Conservation (phyloP, 2,888 invertebrate genomes). For the Sesia apiformis region DNA sequence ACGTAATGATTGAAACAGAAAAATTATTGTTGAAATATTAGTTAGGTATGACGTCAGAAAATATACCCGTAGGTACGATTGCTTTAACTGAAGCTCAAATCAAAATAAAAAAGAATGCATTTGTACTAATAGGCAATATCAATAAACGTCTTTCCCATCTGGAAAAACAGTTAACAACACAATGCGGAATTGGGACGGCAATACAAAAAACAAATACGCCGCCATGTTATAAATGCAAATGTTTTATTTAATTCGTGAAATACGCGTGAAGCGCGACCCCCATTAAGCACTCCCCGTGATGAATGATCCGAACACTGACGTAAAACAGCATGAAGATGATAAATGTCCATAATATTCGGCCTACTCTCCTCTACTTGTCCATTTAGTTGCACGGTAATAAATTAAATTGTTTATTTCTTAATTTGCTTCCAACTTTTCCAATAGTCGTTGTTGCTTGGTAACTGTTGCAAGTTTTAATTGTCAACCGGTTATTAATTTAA, state of each 20-base stretch:
- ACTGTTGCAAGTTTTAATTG: background rate
- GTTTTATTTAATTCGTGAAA: constrained; percentile 2
- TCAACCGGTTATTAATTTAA: background rate
- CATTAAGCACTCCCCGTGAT: constrained; percentile 30
- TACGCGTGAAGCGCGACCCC: constrained; percentile 14
- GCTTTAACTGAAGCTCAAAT: too few relatives aligned
- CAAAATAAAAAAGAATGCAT: too few relatives aligned
- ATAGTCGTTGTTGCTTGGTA: background rate
- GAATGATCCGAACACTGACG: constrained; percentile 33
- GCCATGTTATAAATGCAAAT: constrained; percentile 3
- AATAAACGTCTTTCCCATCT: too few relatives aligned
- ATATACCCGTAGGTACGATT: too few relatives aligned
- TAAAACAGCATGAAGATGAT: constrained; percentile 36
- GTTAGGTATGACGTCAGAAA: too few relatives aligned
- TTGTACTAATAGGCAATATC: too few relatives aligned
- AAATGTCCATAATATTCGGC: constrained; percentile 32
- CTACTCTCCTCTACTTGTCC: background rate
- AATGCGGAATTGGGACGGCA: constrained; percentile 4
- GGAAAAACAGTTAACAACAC: background rate
- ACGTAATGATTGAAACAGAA: too few relatives aligned
- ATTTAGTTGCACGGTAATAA: background rate
- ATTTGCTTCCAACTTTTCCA: background rate
- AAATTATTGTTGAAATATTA: too few relatives aligned
- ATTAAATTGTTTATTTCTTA: background rate
- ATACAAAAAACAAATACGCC: constrained; percentile 1